Percentiles rank a stretch among this genome's conserved stretches.
Conservation (phyloP, 1,140 invertebrate genomes). For the Drosophila punjabiensis region DNA sequence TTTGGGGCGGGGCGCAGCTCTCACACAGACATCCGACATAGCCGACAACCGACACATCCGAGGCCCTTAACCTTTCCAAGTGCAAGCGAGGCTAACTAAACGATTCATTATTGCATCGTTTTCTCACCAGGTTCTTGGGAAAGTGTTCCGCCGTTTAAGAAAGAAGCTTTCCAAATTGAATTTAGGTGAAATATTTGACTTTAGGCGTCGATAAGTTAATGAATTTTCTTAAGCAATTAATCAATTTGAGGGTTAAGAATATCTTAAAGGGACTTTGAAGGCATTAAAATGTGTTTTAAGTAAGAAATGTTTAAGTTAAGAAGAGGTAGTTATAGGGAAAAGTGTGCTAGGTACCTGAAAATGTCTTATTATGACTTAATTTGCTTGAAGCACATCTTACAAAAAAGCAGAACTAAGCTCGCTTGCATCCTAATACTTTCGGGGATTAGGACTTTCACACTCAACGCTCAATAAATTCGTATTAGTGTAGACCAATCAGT, state of each 20-base stretch:
- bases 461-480: not conserved
- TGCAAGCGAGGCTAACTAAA: constrained; percentile 30
- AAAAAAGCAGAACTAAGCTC: too few relatives aligned
- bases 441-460: not conserved
- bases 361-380: not conserved
- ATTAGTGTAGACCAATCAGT: constrained; percentile 8
- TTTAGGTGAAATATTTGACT: constrained; percentile 22
- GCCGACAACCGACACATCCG: too few relatives aligned
- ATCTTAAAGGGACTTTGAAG: not conserved
- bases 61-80: constrained; percentile 53
- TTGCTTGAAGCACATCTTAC: too few relatives aligned
- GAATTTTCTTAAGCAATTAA: constrained; percentile 19
- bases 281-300: not conserved
- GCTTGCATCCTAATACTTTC: too few relatives aligned
- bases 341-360: not conserved
- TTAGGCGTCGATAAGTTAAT: constrained; percentile 8
- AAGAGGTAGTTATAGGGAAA: too few relatives aligned
- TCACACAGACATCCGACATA: constrained; percentile 3
- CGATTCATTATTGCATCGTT: constrained; percentile 47
- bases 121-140: constrained; percentile 42
- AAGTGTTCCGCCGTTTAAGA: constrained; percentile 10
- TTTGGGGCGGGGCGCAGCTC: constrained; percentile 38
- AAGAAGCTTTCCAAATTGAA: not conserved
- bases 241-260: constrained; percentile 6
- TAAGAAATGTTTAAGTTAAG: not conserved